Conservation (phyloP, 2,113 vertebrate species). For the Pimephales promelas region DNA sequence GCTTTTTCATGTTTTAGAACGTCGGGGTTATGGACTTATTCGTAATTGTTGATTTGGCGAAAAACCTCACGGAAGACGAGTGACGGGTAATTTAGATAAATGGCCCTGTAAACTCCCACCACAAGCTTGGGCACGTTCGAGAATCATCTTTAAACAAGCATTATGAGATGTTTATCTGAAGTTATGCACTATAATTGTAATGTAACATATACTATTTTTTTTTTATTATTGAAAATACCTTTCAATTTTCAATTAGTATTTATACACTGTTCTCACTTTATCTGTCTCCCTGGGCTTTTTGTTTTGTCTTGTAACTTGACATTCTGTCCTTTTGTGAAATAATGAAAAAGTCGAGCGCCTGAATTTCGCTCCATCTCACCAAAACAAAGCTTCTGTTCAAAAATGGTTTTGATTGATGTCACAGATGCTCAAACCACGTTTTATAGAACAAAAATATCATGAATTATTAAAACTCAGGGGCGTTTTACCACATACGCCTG, state of each 20-base stretch:
- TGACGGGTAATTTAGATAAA: conserved; percentile 45
- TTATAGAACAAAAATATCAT: conserved; percentile 42
- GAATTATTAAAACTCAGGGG: conserved; percentile 52
- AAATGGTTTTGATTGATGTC: conserved; percentile 18
- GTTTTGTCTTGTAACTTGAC: conserved; percentile 36
- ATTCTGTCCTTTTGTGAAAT: conserved; percentile 38
- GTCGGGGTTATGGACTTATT: conserved; percentile 42
- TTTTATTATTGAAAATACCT: neutral
- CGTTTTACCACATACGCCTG: conserved; percentile 27
- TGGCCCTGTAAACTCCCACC: conserved; percentile 41
- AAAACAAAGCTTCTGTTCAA: conserved; percentile 44
- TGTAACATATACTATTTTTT: neutral
- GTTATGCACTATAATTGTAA: conserved; percentile 40
- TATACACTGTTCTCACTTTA: neutral
- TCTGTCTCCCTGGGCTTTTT: conserved; percentile 11
- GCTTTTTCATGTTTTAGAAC: conserved; percentile 38
- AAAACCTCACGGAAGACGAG: neutral
- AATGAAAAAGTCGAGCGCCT: neutral
- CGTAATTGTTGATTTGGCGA: conserved; percentile 18
- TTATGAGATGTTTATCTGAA: conserved; percentile 47
- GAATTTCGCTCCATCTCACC: conserved; percentile 30
- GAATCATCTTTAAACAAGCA: conserved; percentile 36
- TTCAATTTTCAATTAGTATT: conserved; percentile 28
- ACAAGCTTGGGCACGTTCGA: conserved; percentile 45
- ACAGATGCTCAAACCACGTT: conserved; percentile 27